Conservation (phyloP, 2,888 invertebrate species). For the Glaucopsyche alexis region DNA sequence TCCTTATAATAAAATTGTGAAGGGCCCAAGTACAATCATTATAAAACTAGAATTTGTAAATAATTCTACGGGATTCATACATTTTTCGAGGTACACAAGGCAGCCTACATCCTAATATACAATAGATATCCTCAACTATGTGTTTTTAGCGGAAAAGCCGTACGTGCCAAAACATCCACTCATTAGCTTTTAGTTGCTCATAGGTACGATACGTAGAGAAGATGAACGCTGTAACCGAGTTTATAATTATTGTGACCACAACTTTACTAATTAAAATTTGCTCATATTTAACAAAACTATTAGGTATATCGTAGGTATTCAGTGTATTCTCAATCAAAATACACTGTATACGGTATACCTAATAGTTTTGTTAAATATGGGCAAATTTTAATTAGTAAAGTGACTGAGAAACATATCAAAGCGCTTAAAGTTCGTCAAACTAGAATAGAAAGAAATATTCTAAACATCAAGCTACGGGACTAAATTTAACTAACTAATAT, state of each 20-base stretch:
- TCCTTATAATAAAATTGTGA: neutral
- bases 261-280: neutral
- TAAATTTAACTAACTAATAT: no score
- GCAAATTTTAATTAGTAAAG: no score
- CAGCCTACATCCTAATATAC: no score
- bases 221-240: conserved; percentile 8
- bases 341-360: no score
- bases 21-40: neutral
- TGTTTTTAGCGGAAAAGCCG: neutral
- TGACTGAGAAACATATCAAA: no score
- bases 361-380: no score
- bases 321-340: no score
- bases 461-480: no score
- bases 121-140: no score
- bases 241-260: neutral
- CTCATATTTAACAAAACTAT: neutral
- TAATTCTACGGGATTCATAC: neutral
- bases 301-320: no score
- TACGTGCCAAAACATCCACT: neutral
- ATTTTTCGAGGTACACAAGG: neutral
- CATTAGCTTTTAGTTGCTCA: conserved; percentile 20
- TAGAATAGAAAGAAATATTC: no score
- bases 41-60: neutral
- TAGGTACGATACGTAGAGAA: conserved; percentile 4
- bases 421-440: no score